Conservation (phyloP, 2,113 vertebrate species). For the Indicator indicator region DNA sequence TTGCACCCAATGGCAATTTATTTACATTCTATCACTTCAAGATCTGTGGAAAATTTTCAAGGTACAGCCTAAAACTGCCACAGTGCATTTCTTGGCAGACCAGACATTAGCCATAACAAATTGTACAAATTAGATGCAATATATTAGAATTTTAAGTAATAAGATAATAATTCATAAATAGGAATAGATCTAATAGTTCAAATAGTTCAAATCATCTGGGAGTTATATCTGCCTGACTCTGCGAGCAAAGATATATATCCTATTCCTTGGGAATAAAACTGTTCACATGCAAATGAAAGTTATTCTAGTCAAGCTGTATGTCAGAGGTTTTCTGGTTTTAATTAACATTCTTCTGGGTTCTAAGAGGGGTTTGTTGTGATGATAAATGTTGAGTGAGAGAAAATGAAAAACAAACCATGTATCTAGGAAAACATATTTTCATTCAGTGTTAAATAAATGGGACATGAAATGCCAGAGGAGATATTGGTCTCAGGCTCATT, state of each 20-base stretch:
- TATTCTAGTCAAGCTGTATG: background rate
- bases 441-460: background rate
- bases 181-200: background rate
- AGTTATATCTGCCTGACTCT: background rate
- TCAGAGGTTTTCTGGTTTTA: slow-evolving; percentile 35
- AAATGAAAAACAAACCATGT: slow-evolving; percentile 20
- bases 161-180: background rate
- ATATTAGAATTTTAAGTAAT: slow-evolving; percentile 4
- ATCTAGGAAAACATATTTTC: background rate
- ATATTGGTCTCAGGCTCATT: background rate
- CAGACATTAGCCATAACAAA: background rate
- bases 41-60: no score
- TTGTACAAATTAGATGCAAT: background rate
- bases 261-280: background rate
- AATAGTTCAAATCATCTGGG: background rate
- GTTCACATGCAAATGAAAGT: slow-evolving; percentile 24
- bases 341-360: slow-evolving; percentile 32
- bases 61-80: no score
- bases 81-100: background rate
- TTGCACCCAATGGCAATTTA: no score
- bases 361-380: background rate
- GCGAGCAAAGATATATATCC: background rate
- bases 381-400: background rate
- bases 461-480: background rate
- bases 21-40: no score